Conservation (phyloP, 2,113 vertebrate genomes). For the Chascanopsetta lugubris region DNA sequence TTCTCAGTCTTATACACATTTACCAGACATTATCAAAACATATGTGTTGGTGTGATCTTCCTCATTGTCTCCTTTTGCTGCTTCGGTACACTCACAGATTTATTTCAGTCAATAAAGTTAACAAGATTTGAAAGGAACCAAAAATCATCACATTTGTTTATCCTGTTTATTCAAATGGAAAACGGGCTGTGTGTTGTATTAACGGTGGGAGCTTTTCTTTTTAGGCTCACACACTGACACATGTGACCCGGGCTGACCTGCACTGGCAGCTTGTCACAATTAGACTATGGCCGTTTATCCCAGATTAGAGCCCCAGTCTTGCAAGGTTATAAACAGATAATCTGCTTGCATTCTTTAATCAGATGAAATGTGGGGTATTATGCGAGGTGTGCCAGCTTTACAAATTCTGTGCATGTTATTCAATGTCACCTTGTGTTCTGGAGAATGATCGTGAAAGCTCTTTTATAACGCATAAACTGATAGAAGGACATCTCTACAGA, state of each 20-base stretch:
- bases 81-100: too few species aligned
- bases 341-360: conserved; percentile 69
- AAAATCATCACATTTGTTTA: background rate
- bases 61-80: too few species aligned
- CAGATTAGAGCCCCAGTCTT: conserved; percentile 48
- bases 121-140: background rate
- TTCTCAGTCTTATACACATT: too few species aligned
- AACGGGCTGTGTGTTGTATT: background rate
- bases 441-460: conserved; percentile 22
- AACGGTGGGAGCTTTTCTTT: background rate
- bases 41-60: too few species aligned
- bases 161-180: background rate
- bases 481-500: too few species aligned
- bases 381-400: conserved; percentile 30
- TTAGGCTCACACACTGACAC: background rate
- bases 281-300: conserved; percentile 41
- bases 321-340: conserved; percentile 55
- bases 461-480: too few species aligned
- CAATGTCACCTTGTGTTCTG: conserved; percentile 57
- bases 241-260: conserved; percentile 2
- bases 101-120: background rate
- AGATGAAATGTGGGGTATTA: conserved; percentile 62
- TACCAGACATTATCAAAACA: too few species aligned
- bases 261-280: conserved; percentile 29
- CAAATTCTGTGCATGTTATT: conserved; percentile 16